Conservation (phyloP, 2,888 invertebrate genomes). For the Arge pagana region DNA sequence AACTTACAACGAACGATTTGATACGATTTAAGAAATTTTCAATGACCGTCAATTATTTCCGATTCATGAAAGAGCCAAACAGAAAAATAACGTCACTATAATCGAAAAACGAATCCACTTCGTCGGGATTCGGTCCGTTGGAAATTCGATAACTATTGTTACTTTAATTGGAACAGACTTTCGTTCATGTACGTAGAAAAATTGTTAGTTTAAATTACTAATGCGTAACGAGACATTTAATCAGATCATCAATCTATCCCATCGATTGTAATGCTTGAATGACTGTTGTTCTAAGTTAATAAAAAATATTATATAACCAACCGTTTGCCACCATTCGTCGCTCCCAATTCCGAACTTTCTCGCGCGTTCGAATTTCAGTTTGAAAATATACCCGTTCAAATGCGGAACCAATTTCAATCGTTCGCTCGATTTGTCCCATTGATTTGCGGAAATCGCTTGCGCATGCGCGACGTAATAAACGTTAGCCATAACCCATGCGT, state of each 20-base stretch:
- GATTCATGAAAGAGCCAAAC: background rate
- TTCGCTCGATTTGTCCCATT: too few relatives aligned
- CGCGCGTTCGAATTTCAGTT: too few relatives aligned
- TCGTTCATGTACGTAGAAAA: conserved; percentile 32
- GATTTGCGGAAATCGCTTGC: too few relatives aligned
- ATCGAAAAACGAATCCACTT: background rate
- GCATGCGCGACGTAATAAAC: too few relatives aligned
- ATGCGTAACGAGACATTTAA: conserved; percentile 31
- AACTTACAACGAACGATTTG: conserved; percentile 42
- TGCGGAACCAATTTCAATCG: too few relatives aligned
- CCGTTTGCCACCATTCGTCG: too few relatives aligned
- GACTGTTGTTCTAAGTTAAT: conserved; percentile 50
- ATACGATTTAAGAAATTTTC: conserved; percentile 24
- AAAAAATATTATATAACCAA: conserved; percentile 29
- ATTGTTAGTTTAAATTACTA: conserved; percentile 42
- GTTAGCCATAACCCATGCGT: too few relatives aligned
- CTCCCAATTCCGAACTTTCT: too few relatives aligned
- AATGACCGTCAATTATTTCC: conserved; percentile 11
- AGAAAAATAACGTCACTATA: background rate
- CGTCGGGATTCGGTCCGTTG: conserved; percentile 10
- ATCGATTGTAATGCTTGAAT: conserved; percentile 46
- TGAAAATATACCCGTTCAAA: too few relatives aligned
- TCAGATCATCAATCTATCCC: conserved; percentile 40
- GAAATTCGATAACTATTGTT: conserved; percentile 26
- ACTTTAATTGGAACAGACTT: conserved; percentile 27